Conservation (phyloP, 1,140 invertebrate genomes). For the Linepithema humile region DNA sequence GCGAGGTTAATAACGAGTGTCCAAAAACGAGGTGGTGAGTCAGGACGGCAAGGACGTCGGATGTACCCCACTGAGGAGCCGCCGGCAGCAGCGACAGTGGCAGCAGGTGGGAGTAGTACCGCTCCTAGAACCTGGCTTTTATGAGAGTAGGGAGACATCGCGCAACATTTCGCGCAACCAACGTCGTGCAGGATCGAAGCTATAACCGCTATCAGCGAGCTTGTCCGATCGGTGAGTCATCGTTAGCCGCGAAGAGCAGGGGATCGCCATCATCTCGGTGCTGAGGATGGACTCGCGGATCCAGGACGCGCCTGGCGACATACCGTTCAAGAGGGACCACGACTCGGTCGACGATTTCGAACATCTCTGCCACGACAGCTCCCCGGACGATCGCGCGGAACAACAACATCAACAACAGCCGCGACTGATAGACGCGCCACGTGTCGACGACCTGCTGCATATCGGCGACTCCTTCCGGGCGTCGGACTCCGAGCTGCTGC, state of each 20-base stretch:
- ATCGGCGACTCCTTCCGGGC: conserved; percentile 43
- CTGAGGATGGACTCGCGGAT: conserved; percentile 34
- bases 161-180: conserved; percentile 41
- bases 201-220: neutral
- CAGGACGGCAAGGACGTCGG: conserved; percentile 32
- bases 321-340: conserved; percentile 85
- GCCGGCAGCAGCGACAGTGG: conserved; percentile 9
- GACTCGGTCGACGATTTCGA: conserved; percentile 90
- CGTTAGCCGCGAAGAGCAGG: neutral
- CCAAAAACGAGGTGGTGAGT: neutral
- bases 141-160: conserved; percentile 49
- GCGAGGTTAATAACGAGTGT: neutral
- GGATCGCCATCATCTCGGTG: neutral
- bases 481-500: neutral
- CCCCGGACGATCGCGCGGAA: conserved; percentile 64
- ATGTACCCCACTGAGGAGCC: conserved; percentile 32
- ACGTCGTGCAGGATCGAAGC: conserved; percentile 35
- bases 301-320: conserved; percentile 58
- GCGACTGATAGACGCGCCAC: conserved; percentile 43
- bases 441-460: conserved; percentile 42
- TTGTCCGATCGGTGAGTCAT: conserved; percentile 29
- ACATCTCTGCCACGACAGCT: conserved; percentile 86
- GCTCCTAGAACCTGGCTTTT: conserved; percentile 33
- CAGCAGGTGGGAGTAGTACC: conserved; percentile 42
- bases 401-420: conserved; percentile 27